Evolutionary conservation across 2,888 invertebrate genomes (phyloP).

Genomic region (Ganaspis brasiliensis): DNA sequence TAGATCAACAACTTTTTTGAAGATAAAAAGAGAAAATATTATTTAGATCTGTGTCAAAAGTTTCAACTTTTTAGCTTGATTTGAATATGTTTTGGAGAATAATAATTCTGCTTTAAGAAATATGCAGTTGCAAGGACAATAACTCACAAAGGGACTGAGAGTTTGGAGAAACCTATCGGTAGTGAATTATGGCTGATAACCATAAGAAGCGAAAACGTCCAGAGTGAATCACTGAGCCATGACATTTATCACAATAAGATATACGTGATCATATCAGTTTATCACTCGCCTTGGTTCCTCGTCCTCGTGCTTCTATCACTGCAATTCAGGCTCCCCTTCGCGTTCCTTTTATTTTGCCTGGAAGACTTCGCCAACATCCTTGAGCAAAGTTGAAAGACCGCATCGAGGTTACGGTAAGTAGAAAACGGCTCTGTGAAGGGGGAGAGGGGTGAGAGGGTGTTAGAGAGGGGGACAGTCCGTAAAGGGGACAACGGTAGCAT

Average conservation of each 20-base stretch:
- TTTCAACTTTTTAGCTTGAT: conserved; percentile 5
- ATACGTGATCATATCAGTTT: conserved; percentile 35
- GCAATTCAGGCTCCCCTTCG: conserved; percentile 10
- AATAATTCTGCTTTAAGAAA: background rate
- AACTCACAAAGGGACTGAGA: background rate
- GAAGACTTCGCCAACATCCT: conserved; percentile 44
- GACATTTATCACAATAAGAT: conserved; percentile 38
- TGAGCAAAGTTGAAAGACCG: conserved; percentile 56
- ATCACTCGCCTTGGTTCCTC: conserved; percentile 18
- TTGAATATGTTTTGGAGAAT: conserved; percentile 33
- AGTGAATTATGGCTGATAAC: conserved; percentile 38
- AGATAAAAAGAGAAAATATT: too few species aligned
- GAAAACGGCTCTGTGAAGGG: conserved; percentile 37
- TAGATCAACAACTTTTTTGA: too few species aligned
- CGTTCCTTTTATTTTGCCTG: conserved; percentile 27
- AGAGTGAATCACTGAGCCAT: conserved; percentile 40
- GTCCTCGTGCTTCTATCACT: background rate
- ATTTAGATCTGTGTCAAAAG: background rate
- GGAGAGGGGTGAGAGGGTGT: conserved; percentile 54
- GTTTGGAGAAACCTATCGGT: conserved; percentile 31
- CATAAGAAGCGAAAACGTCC: conserved; percentile 27
- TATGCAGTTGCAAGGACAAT: conserved; percentile 9
- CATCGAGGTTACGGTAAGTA: conserved; percentile 53
- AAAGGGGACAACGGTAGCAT: conserved; percentile 59
- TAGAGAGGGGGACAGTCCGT: conserved; percentile 27